A percentile compares a stretch with the other conserved stretches of the same genome.
These are phyloP conservation scores for Phodopus roborovskii DNA, from an alignment of 2,113 vertebrate species.

Conservation along the genomic window DNA sequence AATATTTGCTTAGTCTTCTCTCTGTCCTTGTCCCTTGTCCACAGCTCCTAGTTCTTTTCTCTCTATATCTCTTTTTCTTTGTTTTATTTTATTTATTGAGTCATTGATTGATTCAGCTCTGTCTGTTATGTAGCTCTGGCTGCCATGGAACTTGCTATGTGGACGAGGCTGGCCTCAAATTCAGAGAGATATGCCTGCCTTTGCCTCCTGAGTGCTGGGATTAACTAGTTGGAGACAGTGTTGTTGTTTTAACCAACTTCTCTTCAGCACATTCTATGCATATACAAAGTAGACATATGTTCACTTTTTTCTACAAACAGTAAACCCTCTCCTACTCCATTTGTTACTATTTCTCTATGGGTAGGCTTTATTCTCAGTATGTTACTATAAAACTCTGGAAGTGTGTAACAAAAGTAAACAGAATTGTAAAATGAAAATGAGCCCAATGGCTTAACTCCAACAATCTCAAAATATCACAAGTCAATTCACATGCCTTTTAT, in stretches of 20 bases:
- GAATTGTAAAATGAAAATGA: not conserved
- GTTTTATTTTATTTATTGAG: not conserved
- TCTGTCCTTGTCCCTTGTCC: not conserved
- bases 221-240: not conserved
- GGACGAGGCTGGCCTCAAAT: not conserved
- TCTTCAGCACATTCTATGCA: not conserved
- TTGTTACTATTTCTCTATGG: not conserved
- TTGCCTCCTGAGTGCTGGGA: not conserved
- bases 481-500: not conserved
- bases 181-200: not conserved
- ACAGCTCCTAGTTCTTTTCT: not conserved
- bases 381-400: not conserved
- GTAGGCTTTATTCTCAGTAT: slow-evolving; percentile 4
- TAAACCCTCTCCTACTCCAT: not conserved
- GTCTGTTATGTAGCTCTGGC: not conserved
- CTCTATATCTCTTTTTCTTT: not conserved
- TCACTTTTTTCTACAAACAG: not conserved
- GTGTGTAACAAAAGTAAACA: slow-evolving; percentile 18
- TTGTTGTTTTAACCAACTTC: not conserved
- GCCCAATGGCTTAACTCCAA: too few species aligned
- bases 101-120: not conserved
- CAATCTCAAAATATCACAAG: not conserved
- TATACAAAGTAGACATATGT: not conserved
- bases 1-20: not conserved
- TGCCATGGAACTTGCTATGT: not conserved